These are phyloP conservation scores for Mionectes olivaceus DNA, from an alignment of 2,797 vertebrate species.

Conservation along the genomic window DNA sequence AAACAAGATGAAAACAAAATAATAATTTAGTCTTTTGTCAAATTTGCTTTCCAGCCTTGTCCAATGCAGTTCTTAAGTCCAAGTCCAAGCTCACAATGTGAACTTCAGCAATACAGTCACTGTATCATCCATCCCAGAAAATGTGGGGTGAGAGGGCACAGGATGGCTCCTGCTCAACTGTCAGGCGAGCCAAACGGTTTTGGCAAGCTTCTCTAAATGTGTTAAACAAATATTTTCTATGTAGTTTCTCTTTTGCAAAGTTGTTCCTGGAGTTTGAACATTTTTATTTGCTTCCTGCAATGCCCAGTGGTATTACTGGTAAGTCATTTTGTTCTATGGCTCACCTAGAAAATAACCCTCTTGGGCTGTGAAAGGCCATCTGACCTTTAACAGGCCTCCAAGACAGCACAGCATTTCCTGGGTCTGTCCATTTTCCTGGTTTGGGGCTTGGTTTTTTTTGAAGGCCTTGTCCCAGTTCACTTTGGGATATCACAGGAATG, in stretches of 20 bases:
- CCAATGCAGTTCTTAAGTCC: neutral
- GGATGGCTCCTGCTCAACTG: neutral
- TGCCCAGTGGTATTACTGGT: neutral
- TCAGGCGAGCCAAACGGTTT: neutral
- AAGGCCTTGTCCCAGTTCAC: neutral
- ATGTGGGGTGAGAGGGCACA: neutral
- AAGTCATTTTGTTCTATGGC: neutral
- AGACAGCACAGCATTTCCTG: neutral
- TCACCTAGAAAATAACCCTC: neutral
- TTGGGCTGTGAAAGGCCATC: neutral
- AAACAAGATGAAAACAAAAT: rapidly evolving
- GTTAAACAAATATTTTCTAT: neutral
- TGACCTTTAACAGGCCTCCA: neutral
- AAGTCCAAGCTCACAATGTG: rapidly evolving
- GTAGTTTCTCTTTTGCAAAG: neutral
- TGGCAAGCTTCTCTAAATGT: neutral
- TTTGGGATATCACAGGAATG: neutral
- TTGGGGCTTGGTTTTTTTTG: rapidly evolving
- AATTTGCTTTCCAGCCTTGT: neutral
- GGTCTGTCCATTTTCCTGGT: neutral
- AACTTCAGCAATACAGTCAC: neutral
- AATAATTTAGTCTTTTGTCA: neutral
- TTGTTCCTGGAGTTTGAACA: neutral
- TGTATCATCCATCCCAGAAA: neutral
- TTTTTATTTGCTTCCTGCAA: neutral